Conservation (phyloP, 1,140 invertebrate species). For the Drosophila kanapiae region DNA sequence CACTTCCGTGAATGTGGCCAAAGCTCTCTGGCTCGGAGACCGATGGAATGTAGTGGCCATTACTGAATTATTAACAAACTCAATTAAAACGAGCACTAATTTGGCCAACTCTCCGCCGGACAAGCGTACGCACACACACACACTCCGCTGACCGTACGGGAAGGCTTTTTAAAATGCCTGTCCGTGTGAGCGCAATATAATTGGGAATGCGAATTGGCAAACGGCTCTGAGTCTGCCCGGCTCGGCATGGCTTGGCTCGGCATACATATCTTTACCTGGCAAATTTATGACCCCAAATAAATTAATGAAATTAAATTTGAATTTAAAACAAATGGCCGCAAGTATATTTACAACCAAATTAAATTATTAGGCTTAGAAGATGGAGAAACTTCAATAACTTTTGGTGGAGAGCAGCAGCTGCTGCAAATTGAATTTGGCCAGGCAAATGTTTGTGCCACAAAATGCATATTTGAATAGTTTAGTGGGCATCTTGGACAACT, state of each 20-base stretch:
- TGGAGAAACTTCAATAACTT: constrained; percentile 42
- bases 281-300: constrained; percentile 81
- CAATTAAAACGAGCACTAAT: constrained; percentile 81
- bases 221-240: constrained; percentile 1
- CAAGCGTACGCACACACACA: constrained; percentile 30
- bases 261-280: constrained; percentile 74
- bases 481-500: constrained; percentile 44
- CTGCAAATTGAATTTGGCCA: constrained; percentile 65
- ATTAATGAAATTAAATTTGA: constrained; percentile 84
- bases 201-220: constrained; percentile 41
- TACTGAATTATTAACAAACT: constrained; percentile 83
- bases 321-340: constrained; percentile 67
- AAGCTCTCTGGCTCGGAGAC: constrained; percentile 28
- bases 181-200: constrained; percentile 60
- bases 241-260: background rate
- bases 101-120: constrained; percentile 52
- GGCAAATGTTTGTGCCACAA: constrained; percentile 65
- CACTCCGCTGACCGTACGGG: background rate
- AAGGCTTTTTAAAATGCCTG: constrained; percentile 67
- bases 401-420: constrained; percentile 10
- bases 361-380: constrained; percentile 64
- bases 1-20: constrained; percentile 38
- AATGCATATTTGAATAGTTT: constrained; percentile 73
- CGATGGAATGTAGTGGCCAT: constrained; percentile 64
- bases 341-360: constrained; percentile 67